Base-by-base conservation (phyloP, 2,113 vertebrate species). In the Scytalopus superciliaris region DNA sequence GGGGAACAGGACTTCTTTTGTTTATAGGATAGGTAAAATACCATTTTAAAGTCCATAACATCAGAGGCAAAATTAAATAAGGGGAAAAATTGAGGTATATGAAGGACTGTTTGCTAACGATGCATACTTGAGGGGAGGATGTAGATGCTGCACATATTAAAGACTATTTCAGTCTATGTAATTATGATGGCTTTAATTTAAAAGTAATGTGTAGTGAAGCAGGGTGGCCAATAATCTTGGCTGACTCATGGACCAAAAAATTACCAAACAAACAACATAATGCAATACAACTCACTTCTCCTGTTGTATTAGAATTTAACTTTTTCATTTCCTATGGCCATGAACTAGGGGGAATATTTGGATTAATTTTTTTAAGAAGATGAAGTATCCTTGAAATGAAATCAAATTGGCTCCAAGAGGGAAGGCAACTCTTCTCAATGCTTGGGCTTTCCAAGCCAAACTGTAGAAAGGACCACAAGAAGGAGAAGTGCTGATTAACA, bases 141-240 rank as follows among this genome's bases (percentile, higher is more conserved):
- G 63, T 49, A 83, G 59, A 39, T 70, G n/a, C 33, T 81, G 72
- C 30, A 72, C 23, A 21, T 63, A 49, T 73, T 93, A 69, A 64
- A 67, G 55, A 47, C 14, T 56, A 27, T 39, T 70, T 91, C 49
- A 63, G 25, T 86, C 55, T 55, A 3, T 59, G 49, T 68, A 83
- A 82, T 94, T 87, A 67, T 79, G 57, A 91, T 87, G 52, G n/a
- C 27, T 94, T 93, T 81, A 62, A 92, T 78, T 77, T 90, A 85
- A 90, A 81, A 28, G 24, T 82, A 90, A 81, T 44, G 31, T 62
- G 19, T 56, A 72, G 49, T 82, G 82, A 84, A 87, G 68, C 19
- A 25, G 16, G 12, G 5, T 77, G 39, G 31, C 74, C 85, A 86
- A 55, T 77, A 92, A 86, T 76, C 50, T 92, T 70, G 53, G 9